Evolutionary conservation across 2,888 invertebrate species (phyloP), one percentile per base, ranked within the genome.

Genomic region (Catocala fraxini): DNA sequence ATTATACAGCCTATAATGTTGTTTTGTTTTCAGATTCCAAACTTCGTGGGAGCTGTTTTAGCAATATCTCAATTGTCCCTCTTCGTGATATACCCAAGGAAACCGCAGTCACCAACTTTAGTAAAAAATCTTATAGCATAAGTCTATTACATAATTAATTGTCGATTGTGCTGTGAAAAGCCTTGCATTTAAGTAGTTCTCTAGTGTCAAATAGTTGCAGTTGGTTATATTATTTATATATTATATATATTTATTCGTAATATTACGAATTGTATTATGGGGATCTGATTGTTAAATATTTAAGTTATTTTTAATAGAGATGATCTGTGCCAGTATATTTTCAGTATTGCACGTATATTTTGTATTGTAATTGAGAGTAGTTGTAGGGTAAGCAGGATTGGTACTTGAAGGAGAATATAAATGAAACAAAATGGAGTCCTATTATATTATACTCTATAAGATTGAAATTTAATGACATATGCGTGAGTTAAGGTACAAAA

Each of bases 51-150:
- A 41, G 96, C 96, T 66, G 77, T 96, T n/a, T 86, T 98, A 56
- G 96, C 97, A 3, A 87, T 96, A 47, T 93, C 96, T 74, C 98
- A 98, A 89, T 91, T 98, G 51, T 95, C 95, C n/a, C 89, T 98
- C 11, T 98, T 98, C 88, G 89, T 96, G 15, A 94, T 97, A 73
- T 98, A 96, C 86, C 97, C 97, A 25, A 94, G 83, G 39, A 84
- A 67, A 65, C 81, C 86, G 5, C 59, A 70, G 13, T 77, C 84
- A 4, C 77, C 84, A 13, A 62, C 74, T n/a, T 70, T 76, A 49
- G 56, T 73, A 55, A 89, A 87, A 81, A 81, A 73, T 77, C 70
- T 82, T 57, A 43, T 82, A 68, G 87, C 83, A 4, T 87, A 71
- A 82, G 51, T 64, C 60, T 58, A 49, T 25, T 25, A 25, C 3